A percentile compares a stretch with the other conserved stretches of the same genome.
Evolutionary conservation across 2,113 vertebrate genomes (phyloP).

Genomic region (Chloroceryle aenea): DNA sequence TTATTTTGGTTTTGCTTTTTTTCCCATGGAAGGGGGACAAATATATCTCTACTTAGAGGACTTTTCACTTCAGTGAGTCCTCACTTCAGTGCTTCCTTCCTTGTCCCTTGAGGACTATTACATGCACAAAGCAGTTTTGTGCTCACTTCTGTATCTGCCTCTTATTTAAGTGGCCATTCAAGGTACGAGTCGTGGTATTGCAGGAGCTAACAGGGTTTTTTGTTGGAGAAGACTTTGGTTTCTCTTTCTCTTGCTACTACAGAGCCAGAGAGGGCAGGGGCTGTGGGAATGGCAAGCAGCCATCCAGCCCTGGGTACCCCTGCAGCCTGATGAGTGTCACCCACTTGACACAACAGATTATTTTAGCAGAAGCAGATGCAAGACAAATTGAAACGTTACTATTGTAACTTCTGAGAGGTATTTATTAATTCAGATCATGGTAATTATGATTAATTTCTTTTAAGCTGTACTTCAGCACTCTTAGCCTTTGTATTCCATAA

Average conservation of each 20-base stretch:
- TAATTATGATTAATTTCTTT: not conserved
- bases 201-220: not conserved
- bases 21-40: not conserved
- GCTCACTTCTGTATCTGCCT: not conserved
- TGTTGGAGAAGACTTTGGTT: not conserved
- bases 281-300: not conserved
- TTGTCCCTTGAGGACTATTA: not conserved
- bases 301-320: not conserved
- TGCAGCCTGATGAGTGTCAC: not conserved
- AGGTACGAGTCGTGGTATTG: not conserved
- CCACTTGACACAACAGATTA: not conserved
- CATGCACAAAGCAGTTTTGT: fast-evolving
- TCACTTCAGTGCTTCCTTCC: not conserved
- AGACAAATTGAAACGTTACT: constrained; percentile 42
- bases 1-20: too few relatives aligned
- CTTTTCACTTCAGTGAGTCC: not conserved
- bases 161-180: not conserved
- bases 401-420: constrained; percentile 47
- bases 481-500: constrained; percentile 34
- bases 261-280: fast-evolving
- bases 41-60: not conserved
- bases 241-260: not conserved
- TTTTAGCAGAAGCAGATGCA: not conserved
- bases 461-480: constrained; percentile 4
- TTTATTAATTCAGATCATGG: constrained; percentile 56